phyloP scores from a whole-genome alignment of 2,797 vertebrate genomes.

The Phataginus tricuspis region DNA sequence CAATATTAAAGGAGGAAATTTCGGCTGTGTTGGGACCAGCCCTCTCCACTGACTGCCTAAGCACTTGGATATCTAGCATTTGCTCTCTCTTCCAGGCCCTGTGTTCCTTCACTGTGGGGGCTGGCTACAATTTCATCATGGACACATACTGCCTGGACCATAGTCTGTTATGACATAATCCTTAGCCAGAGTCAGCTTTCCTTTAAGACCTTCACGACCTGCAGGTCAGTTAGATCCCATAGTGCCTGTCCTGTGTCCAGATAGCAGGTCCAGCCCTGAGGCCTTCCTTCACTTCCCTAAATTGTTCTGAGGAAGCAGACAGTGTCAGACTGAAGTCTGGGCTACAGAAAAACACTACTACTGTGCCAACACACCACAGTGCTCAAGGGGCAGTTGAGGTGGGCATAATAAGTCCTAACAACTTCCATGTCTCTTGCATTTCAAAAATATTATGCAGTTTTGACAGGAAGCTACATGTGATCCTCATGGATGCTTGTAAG shows the following conservation, averaged over 20 bases:
- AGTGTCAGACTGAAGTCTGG: not conserved
- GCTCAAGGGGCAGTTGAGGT: not conserved
- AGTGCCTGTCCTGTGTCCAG: not conserved
- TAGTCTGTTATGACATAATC: not conserved
- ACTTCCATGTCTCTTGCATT: not conserved
- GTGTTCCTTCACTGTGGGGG: not conserved
- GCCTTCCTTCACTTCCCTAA: not conserved
- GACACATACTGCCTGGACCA: not conserved
- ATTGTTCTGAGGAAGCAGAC: not conserved
- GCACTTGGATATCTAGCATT: not conserved
- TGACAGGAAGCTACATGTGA: not conserved
- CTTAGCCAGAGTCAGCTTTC: not conserved
- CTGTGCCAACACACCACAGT: too few species aligned
- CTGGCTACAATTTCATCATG: not conserved
- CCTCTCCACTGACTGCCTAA: not conserved
- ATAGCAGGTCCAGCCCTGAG: not conserved
- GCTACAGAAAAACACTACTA: not conserved
- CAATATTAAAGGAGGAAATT: not conserved
- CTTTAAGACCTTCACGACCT: not conserved
- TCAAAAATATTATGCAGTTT: not conserved
- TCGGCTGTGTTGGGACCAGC: not conserved
- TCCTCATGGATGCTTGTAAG: not conserved
- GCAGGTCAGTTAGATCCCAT: not conserved
- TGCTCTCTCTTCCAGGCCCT: not conserved
- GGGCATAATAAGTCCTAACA: not conserved